Base-by-base conservation (phyloP, 1,140 invertebrate species). In the Olivierus martensii region DNA sequence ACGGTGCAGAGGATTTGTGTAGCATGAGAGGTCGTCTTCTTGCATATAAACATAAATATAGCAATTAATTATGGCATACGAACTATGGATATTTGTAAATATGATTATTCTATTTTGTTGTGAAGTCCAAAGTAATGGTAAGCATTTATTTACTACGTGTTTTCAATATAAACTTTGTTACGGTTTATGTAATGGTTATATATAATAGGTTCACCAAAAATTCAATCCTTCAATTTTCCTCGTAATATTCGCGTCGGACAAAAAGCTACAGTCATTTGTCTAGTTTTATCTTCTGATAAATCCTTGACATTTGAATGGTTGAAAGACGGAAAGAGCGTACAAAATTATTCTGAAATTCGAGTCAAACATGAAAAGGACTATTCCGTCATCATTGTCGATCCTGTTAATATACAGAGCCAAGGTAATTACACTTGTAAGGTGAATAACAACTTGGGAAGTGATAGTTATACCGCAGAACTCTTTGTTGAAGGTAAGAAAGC, bases 361-460 rank as follows among this genome's bases (percentile, higher is more conserved):
- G 34, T 57, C n/a, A 53, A 48, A 36, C 45, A 52, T 4, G 49
- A 53, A 19, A 18, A 28, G 3, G 43, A 49, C 12, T 46, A 52
- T 17, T 38, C 66, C 50, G 50, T 68, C 63, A 7, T 63, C 46
- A 43, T 70, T 66, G 58, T 66, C 65, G 52, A 70, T 66, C 11
- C 70, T 66, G 52, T 57, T 35, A 43, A 46, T 3, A 12, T 2
- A 12, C 47, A 60, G 14, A 65, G 69, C 21, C 64, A 65, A n/a
- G 79, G 79, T 55, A 78, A 78, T 66, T 81, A 81, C 67, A 77
- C 77, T 39, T 82, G 79, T 66, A 71, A 71, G 56, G 76, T 78
- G 5, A 53, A 51, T 41, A 77, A 74, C 62, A 48, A 53, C n/a
- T 69, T 69, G 15, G 73, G 71, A 18, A 14, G 48, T 37, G 56